A percentile compares a stretch with the other conserved stretches of the same genome.
These are phyloP conservation scores for Nymphicus hollandicus DNA, from an alignment of 2,113 vertebrate species.

Conservation along the genomic window DNA sequence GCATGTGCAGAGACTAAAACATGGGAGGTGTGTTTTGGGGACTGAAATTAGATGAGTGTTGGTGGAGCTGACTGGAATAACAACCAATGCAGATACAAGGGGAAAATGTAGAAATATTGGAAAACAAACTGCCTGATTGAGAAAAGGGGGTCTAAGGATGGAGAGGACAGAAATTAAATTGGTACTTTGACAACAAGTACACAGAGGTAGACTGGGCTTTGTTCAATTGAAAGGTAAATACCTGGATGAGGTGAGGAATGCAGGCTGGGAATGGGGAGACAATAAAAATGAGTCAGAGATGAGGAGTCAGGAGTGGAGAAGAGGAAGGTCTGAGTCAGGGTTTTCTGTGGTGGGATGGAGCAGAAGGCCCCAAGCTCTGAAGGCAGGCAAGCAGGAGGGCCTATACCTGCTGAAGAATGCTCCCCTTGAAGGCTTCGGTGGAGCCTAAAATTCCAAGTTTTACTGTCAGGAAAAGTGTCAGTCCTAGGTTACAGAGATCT, in stretches of 20 bases:
- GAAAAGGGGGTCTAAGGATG: not conserved
- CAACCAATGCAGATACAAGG: not conserved
- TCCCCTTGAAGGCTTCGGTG: not conserved
- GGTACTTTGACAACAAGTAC: not conserved
- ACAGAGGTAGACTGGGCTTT: not conserved
- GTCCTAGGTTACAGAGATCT: not conserved
- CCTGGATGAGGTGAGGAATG: not conserved
- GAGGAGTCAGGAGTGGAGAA: not conserved
- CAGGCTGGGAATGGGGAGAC: not conserved
- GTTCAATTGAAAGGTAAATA: not conserved
- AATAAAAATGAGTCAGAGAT: not conserved
- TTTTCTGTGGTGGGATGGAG: not conserved
- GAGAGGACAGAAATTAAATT: not conserved
- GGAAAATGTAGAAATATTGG: not conserved
- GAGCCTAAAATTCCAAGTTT: not conserved
- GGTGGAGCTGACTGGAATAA: not conserved
- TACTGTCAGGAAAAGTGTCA: not conserved
- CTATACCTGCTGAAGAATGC: not conserved
- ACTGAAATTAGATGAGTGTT: not conserved
- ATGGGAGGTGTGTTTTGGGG: rapidly evolving
- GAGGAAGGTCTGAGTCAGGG: not conserved
- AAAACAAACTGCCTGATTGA: not conserved
- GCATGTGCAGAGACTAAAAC: not conserved
- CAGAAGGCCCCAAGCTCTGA: not conserved
- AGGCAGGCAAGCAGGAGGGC: not conserved